Conservation (phyloP, 2,888 invertebrate genomes). For the Xestia c-nigrum region DNA sequence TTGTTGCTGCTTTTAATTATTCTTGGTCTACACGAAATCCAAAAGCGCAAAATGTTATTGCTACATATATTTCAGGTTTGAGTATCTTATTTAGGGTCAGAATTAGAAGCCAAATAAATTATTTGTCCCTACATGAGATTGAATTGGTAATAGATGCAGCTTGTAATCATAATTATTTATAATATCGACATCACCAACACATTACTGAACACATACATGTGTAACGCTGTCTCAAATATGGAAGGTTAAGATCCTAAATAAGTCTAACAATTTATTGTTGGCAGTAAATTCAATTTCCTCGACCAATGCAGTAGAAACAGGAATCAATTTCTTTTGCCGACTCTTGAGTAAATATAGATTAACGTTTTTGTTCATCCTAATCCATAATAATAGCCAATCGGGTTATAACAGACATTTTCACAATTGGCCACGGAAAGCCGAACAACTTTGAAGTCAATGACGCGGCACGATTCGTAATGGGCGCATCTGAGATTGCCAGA, state of each 20-base stretch:
- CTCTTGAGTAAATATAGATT: constrained; percentile 51
- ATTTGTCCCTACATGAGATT: too few relatives aligned
- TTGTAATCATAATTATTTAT: too few relatives aligned
- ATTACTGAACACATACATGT: too few relatives aligned
- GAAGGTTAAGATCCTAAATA: not conserved
- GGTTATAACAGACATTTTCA: constrained; percentile 44
- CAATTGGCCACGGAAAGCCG: constrained; percentile 56
- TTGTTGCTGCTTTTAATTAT: not conserved
- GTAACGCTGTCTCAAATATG: too few relatives aligned
- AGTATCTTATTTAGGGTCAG: not conserved
- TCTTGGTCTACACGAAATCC: not conserved
- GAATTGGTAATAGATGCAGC: too few relatives aligned
- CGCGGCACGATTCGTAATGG: constrained; percentile 66
- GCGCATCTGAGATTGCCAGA: constrained; percentile 64
- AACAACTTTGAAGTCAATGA: constrained; percentile 61
- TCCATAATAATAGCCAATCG: constrained; percentile 39
- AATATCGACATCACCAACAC: too few relatives aligned
- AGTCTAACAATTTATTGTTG: too few relatives aligned
- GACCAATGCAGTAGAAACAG: constrained; percentile 13
- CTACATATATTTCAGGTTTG: not conserved
- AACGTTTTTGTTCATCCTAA: constrained; percentile 41
- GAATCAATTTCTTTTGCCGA: constrained; percentile 26
- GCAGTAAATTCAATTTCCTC: not conserved
- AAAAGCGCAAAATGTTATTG: not conserved
- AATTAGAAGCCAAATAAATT: not conserved